Conservation (phyloP, 1,140 invertebrate species). For the Listronotus oregonensis region DNA sequence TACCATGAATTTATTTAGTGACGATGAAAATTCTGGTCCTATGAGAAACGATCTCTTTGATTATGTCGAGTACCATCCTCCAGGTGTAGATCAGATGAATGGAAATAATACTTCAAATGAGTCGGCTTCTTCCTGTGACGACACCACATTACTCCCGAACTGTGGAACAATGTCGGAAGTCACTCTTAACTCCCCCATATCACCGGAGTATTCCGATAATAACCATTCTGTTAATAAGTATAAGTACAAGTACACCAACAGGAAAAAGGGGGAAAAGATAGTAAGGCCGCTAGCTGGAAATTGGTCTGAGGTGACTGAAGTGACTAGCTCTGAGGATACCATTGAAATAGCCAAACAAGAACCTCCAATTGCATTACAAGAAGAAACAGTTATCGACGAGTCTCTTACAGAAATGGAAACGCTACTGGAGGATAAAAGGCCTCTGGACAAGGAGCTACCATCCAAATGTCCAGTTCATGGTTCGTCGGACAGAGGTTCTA, state of each 20-base stretch:
- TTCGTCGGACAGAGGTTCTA: conserved; percentile 46
- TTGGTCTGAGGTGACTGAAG: conserved; percentile 41
- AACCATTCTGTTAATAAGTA: conserved; percentile 50
- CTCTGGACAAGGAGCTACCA: background rate
- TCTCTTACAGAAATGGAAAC: background rate
- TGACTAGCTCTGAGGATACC: conserved; percentile 50
- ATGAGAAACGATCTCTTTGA: conserved; percentile 50
- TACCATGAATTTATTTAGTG: conserved; percentile 50
- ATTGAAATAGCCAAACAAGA: conserved; percentile 45
- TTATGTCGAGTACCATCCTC: conserved; percentile 48
- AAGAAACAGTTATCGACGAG: conserved; percentile 27
- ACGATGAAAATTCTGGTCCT: conserved; percentile 52
- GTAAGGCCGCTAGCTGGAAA: conserved; percentile 35
- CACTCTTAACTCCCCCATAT: conserved; percentile 52
- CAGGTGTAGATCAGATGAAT: conserved; percentile 45
- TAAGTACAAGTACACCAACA: conserved; percentile 55
- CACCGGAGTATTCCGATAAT: conserved; percentile 45
- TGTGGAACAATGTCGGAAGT: conserved; percentile 54
- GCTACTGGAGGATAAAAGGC: background rate
- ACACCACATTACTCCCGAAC: conserved; percentile 51
- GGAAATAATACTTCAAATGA: conserved; percentile 44
- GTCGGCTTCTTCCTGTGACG: conserved; percentile 48
- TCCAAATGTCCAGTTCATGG: conserved; percentile 45
- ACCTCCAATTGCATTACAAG: conserved; percentile 16
- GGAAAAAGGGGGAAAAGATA: conserved; percentile 48